These are phyloP conservation scores for Fringilla coelebs DNA, from an alignment of 2,797 vertebrate genomes.

Conservation along the genomic window DNA sequence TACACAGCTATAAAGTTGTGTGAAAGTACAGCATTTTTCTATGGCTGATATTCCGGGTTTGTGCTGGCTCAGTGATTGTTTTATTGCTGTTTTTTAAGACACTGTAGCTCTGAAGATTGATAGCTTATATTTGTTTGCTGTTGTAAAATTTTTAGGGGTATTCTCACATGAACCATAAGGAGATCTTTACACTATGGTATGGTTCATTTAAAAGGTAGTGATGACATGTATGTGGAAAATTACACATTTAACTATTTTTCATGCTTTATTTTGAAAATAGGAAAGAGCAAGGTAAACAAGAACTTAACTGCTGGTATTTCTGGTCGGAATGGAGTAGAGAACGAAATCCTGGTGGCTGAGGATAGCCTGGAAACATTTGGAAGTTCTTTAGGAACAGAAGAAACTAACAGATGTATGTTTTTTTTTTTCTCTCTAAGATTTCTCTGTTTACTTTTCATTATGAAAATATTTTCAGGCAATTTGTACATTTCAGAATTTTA, in stretches of 20 bases:
- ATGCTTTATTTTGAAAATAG: conserved; percentile 72
- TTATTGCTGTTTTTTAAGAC: background rate
- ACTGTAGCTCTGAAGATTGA: background rate
- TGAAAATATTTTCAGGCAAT: background rate
- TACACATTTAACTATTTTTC: background rate
- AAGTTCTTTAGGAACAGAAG: conserved; percentile 74
- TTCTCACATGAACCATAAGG: background rate
- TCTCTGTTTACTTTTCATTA: background rate
- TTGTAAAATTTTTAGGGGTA: background rate
- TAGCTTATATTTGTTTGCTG: background rate
- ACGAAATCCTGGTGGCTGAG: conserved; percentile 69
- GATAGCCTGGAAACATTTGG: conserved; percentile 69
- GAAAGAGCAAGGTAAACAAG: conserved; percentile 83
- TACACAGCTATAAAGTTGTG: background rate
- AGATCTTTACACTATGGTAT: background rate
- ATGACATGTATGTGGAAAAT: background rate
- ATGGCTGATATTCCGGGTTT: background rate
- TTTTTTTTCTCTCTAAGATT: background rate
- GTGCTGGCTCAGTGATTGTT: background rate
- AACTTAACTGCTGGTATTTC: conserved; percentile 70
- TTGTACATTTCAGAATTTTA: background rate
- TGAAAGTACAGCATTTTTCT: background rate
- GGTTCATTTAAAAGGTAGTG: background rate
- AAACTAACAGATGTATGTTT: conserved; percentile 61
- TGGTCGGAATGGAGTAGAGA: conserved; percentile 68